phyloP scores from a whole-genome alignment of 92 coral and sea anemone species.

The Palythoa grandis region DNA sequence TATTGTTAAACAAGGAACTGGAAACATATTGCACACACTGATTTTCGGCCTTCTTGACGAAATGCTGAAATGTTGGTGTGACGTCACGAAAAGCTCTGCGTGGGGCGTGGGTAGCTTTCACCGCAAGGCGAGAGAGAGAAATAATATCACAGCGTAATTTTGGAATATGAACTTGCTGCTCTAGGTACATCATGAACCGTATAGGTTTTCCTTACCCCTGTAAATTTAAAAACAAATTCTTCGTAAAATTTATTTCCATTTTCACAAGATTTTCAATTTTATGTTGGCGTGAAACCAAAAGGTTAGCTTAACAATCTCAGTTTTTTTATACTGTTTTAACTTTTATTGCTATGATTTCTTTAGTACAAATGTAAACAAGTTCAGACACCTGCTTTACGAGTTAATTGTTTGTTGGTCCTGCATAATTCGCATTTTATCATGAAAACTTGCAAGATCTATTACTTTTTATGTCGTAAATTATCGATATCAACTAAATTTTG shows the following conservation, averaged over 20 bases:
- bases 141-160: constrained; percentile 20
- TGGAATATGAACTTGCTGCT: constrained; percentile 23
- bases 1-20: not conserved
- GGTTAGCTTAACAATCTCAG: not conserved
- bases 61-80: constrained; percentile 26
- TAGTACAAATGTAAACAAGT: not conserved
- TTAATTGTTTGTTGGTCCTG: not conserved
- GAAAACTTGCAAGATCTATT: too few species aligned
- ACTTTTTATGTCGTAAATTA: too few species aligned
- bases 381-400: not conserved
- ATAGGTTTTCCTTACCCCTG: not conserved
- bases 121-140: not conserved
- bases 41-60: constrained; percentile 4
- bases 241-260: not conserved
- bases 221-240: not conserved
- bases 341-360: not conserved
- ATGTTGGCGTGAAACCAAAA: not conserved
- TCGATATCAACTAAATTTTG: too few species aligned
- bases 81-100: constrained; percentile 26
- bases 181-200: constrained; percentile 18
- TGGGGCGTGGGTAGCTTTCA: constrained; percentile 36
- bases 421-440: too few species aligned
- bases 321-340: not conserved
- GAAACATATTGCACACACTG: constrained; percentile 5
- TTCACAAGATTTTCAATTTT: not conserved